A percentile compares a stretch with the other conserved stretches of the same genome.
These are phyloP conservation scores for Nematostella vectensis DNA, from an alignment of 92 coral and sea anemone species.

Conservation along the genomic window DNA sequence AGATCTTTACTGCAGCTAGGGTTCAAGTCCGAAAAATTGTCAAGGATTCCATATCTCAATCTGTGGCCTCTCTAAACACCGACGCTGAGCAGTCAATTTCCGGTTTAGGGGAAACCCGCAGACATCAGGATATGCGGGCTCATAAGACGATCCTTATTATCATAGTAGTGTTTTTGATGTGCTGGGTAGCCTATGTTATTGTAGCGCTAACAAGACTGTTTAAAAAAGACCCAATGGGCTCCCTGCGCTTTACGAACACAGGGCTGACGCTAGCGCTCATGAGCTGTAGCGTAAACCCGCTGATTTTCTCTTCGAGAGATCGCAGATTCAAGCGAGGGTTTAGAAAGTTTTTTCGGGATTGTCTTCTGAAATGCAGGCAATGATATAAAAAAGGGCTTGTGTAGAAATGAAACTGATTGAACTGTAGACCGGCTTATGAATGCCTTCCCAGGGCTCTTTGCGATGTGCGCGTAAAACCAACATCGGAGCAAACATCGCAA, in stretches of 20 bases:
- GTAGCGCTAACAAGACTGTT: slow-evolving; percentile 28
- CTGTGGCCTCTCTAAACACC: slow-evolving; percentile 10
- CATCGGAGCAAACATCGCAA: too few species aligned
- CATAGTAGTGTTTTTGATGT: slow-evolving; percentile 29
- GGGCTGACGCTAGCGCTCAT: slow-evolving; percentile 43
- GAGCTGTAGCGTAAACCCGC: slow-evolving; percentile 32
- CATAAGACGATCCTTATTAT: slow-evolving; percentile 46
- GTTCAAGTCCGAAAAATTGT: slow-evolving; percentile 28
- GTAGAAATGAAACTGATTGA: too few species aligned
- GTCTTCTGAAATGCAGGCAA: too few species aligned
- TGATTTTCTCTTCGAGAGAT: slow-evolving; percentile 32
- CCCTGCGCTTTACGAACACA: slow-evolving; percentile 37
- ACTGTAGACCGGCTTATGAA: too few species aligned
- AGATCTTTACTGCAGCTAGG: slow-evolving; percentile 32
- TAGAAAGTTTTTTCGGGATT: slow-evolving; percentile 22
- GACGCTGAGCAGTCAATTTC: slow-evolving; percentile 1
- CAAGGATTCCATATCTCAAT: slow-evolving; percentile 16
- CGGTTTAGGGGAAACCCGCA: slow-evolving; percentile 1
- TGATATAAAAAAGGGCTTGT: too few species aligned
- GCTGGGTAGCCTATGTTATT: slow-evolving; percentile 35
- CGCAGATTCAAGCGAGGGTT: slow-evolving; percentile 50
- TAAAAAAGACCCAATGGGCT: slow-evolving; percentile 18
- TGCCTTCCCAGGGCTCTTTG: too few species aligned
- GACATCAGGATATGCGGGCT: slow-evolving; percentile 28
- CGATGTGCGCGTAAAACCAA: too few species aligned